Percentiles rank a stretch among this genome's conserved stretches.
Evolutionary conservation across 2,797 vertebrate species (phyloP).

Genomic region (Xenopus petersii): DNA sequence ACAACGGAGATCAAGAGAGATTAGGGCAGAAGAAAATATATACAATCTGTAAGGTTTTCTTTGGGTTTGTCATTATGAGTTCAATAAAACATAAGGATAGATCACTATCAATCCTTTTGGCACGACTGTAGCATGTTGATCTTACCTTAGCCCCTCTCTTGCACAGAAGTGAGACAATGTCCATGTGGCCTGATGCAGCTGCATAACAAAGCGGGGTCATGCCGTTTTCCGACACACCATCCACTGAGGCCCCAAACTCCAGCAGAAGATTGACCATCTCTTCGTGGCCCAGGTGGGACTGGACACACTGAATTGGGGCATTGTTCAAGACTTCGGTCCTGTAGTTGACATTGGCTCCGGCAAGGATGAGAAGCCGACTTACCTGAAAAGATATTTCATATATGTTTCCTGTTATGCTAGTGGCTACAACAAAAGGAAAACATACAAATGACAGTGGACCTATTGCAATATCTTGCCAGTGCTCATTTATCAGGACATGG

Average conservation of each 20-base stretch:
- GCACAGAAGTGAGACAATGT: constrained; percentile 81
- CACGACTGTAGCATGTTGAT: too few species aligned
- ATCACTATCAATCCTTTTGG: too few species aligned
- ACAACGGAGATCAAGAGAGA: too few species aligned
- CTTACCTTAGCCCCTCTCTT: constrained; percentile 83
- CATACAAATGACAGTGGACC: too few species aligned
- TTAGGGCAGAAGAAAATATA: too few species aligned
- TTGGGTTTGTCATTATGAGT: too few species aligned
- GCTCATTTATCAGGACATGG: too few species aligned
- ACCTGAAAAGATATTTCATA: constrained; percentile 69
- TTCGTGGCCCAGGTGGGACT: constrained; percentile 91
- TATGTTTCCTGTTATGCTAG: too few species aligned
- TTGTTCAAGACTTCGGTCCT: constrained; percentile 94
- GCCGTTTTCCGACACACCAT: constrained; percentile 84
- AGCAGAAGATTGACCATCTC: constrained; percentile 86
- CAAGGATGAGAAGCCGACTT: constrained; percentile 92
- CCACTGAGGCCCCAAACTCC: constrained; percentile 85
- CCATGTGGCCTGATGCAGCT: constrained; percentile 85
- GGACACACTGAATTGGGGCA: constrained; percentile 89
- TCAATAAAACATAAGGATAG: too few species aligned
- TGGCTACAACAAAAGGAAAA: too few species aligned
- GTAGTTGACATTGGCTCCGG: constrained; percentile 94
- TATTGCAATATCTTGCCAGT: too few species aligned
- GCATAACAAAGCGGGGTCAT: constrained; percentile 89
- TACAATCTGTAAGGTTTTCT: too few species aligned